These are phyloP conservation scores for Alligator sinensis DNA, from an alignment of 2,113 vertebrate species.

Conservation along the genomic window DNA sequence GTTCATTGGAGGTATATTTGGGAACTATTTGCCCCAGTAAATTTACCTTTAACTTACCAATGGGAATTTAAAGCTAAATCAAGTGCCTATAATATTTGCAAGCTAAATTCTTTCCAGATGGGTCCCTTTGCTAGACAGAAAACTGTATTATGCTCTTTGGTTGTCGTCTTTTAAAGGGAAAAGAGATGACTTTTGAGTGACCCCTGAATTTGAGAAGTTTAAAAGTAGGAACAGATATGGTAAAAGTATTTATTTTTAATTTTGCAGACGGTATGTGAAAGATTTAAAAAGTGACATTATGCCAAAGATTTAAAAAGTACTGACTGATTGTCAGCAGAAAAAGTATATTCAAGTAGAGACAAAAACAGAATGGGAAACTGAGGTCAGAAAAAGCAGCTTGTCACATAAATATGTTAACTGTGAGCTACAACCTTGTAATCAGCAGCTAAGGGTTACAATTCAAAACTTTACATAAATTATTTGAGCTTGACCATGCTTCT, in stretches of 20 bases:
- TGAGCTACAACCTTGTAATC: not conserved
- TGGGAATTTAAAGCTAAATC: slow-evolving; percentile 68
- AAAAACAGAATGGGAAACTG: not conserved
- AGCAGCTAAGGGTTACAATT: not conserved
- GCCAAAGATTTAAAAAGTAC: not conserved
- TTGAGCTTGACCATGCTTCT: not conserved
- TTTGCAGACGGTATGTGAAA: not conserved
- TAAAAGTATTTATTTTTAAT: slow-evolving; percentile 27
- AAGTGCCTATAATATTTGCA: slow-evolving; percentile 63
- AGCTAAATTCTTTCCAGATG: slow-evolving; percentile 74
- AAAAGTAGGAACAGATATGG: not conserved
- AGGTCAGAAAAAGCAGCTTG: not conserved
- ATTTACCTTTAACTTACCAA: slow-evolving; percentile 63
- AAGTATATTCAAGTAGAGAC: not conserved
- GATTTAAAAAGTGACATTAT: not conserved
- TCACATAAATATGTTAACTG: not conserved
- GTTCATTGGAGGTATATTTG: not conserved
- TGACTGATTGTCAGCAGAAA: not conserved
- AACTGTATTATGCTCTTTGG: slow-evolving; percentile 58
- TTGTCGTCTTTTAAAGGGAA: slow-evolving; percentile 54
- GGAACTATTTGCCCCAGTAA: slow-evolving; percentile 68
- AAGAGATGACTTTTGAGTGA: slow-evolving; percentile 61
- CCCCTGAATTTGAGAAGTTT: slow-evolving; percentile 50
- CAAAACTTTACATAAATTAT: not conserved
- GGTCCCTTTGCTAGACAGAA: slow-evolving; percentile 52